These are phyloP conservation scores for Branchellion lobata DNA, from an alignment of 2,888 invertebrate species.

Conservation along the genomic window DNA sequence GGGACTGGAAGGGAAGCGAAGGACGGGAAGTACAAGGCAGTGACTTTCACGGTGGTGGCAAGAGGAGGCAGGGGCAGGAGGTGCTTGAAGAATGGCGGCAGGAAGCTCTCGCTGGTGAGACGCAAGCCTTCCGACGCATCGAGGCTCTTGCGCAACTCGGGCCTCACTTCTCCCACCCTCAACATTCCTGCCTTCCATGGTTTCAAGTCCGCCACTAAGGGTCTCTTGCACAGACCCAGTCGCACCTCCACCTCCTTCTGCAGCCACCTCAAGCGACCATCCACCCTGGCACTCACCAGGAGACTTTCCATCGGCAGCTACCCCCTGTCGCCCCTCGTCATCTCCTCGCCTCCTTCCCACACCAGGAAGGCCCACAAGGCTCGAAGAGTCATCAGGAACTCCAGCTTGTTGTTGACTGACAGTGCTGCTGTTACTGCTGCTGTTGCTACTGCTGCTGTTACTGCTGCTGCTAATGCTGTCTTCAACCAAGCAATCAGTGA, in stretches of 20 bases:
- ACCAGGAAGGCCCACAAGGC: background rate
- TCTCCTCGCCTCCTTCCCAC: background rate
- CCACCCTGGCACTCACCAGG: background rate
- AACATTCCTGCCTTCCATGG: no score
- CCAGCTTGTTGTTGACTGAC: background rate
- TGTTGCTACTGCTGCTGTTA: no score
- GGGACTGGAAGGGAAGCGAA: background rate
- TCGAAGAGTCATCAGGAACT: background rate
- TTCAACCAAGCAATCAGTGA: no score
- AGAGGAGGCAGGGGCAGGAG: background rate
- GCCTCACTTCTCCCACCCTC: no score
- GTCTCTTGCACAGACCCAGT: no score
- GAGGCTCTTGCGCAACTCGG: background rate
- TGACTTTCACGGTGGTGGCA: background rate
- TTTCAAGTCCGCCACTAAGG: no score
- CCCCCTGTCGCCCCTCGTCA: constrained; percentile 16
- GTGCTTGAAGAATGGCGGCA: background rate
- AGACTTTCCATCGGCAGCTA: constrained; percentile 3
- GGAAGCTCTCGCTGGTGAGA: background rate
- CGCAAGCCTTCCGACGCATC: background rate
- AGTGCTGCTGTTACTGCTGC: background rate
- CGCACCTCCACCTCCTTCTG: no score
- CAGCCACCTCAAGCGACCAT: background rate
- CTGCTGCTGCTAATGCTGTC: no score
- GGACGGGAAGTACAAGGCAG: background rate